Evolutionary conservation across 2,113 vertebrate genomes (phyloP).

Genomic region (Henicopernis longicauda): DNA sequence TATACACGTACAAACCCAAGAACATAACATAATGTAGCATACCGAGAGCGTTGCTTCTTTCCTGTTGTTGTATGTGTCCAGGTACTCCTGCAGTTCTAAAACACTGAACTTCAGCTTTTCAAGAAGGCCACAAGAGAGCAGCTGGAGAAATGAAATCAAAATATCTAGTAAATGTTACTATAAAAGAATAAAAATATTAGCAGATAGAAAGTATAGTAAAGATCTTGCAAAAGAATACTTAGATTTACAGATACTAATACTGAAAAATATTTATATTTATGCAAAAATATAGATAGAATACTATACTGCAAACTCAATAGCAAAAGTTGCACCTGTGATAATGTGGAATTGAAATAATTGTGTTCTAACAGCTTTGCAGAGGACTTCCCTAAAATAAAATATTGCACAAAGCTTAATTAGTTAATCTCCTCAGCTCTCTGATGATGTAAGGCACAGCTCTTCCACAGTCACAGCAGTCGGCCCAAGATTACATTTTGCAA

Average conservation of each 20-base stretch:
- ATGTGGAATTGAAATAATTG: not conserved
- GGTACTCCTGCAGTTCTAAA: slow-evolving; percentile 94
- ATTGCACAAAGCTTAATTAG: not conserved
- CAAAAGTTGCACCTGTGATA: not conserved
- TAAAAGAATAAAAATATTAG: not conserved
- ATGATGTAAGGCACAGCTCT: not conserved
- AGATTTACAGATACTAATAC: not conserved
- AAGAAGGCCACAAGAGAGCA: slow-evolving; percentile 95
- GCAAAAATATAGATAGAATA: not conserved
- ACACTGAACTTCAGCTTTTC: slow-evolving; percentile 99
- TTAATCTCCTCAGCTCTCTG: not conserved
- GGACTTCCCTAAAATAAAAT: not conserved
- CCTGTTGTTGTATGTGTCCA: slow-evolving; percentile 94
- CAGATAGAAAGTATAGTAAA: not conserved
- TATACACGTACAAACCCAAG: not conserved
- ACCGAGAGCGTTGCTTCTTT: slow-evolving; percentile 94
- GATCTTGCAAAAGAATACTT: not conserved
- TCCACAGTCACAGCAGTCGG: not conserved
- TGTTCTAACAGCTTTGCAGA: not conserved
- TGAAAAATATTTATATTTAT: not conserved
- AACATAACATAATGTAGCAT: slow-evolving; percentile 42
- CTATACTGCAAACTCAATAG: not conserved
- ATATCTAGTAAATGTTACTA: not conserved
- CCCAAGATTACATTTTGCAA: not conserved
- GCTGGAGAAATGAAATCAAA: slow-evolving; percentile 73